Evolutionary conservation across 2,113 vertebrate genomes (phyloP), one percentile per base, ranked within the genome.

Genomic region (Megalops atlanticus): DNA sequence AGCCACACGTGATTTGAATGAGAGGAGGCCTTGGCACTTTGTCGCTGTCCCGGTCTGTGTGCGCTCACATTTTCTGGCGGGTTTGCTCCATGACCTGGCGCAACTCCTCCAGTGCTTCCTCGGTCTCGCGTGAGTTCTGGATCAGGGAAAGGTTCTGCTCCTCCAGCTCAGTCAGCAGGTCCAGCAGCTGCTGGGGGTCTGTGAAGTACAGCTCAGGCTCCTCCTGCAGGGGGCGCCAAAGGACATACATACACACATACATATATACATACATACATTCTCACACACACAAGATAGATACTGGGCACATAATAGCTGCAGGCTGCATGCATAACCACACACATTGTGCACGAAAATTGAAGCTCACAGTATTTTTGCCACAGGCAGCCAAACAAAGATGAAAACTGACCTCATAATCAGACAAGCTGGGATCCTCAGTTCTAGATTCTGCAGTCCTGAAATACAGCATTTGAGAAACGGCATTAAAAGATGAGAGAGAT

Each of bases 121-220:
- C 93, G 0, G 87, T 92, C 73, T 96, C 95, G 3, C 94, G 92
- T 0, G 90, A 94, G 90, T 96, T 96, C 87, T 96, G 94, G 78
- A 97, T 92, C 31, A 98, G 90, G 0, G 94, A 95, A 54, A 97
- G 86, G 86, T 95, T 98, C 88, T 99, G 95, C 84, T 98, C 95
- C 24, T 95, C 95, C 87, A 97, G 91, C 84, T 95, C 89, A 2
- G 18, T 89, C 84, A 98, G 94, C 88, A 95, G 7, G 33, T 94
- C 87, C 85, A 98, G 86, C 4, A 99, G 89, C 89, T 99, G 95
- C 64, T 96, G 90, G 0, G 97, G 96, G n/a, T 98, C 93, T 0
- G 94, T 96, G 85, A 99, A 99, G 89, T 95, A 98, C 16, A 98
- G 73, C 82, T 94, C 88, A 0, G 93, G 92, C 3, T 96, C 92